Percentiles rank a stretch among this genome's conserved stretches.
Evolutionary conservation across 2,113 vertebrate genomes (phyloP).

Genomic region (Psephotus haematonotus): DNA sequence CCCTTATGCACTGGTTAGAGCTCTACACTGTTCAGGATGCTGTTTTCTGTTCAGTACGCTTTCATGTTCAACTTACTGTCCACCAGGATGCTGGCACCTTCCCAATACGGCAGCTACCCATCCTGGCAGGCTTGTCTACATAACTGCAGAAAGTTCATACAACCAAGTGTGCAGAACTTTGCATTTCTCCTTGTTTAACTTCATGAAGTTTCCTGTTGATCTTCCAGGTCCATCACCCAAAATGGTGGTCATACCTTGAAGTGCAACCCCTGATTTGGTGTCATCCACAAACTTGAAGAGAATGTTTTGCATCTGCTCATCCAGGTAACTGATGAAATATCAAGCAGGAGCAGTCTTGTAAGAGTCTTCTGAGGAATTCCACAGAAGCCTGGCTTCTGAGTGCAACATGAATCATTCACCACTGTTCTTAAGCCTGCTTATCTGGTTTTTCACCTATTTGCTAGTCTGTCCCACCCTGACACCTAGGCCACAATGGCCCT

Average conservation of each 20-base stretch:
- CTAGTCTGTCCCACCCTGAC: not conserved
- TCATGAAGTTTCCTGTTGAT: not conserved
- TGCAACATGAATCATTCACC: not conserved
- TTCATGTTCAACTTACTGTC: not conserved
- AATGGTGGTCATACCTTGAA: not conserved
- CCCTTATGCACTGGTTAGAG: not conserved
- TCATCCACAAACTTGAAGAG: not conserved
- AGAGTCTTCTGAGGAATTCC: not conserved
- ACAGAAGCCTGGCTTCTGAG: not conserved
- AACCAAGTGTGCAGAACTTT: not conserved
- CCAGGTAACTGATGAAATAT: not conserved
- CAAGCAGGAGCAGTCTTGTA: not conserved
- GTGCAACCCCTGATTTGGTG: not conserved
- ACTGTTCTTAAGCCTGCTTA: not conserved
- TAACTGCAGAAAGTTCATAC: not conserved
- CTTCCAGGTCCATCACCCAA: not conserved
- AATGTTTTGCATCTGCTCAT: not conserved
- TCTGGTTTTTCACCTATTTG: not conserved
- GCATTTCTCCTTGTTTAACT: not conserved
- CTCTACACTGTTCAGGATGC: not conserved
- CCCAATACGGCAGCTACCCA: not conserved
- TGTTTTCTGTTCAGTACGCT: not conserved
- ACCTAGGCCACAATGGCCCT: not conserved
- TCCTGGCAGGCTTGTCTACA: not conserved
- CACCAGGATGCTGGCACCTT: not conserved